These are phyloP conservation scores for Sebastes cheni DNA, from an alignment of 2,797 vertebrate species.

Conservation along the genomic window DNA sequence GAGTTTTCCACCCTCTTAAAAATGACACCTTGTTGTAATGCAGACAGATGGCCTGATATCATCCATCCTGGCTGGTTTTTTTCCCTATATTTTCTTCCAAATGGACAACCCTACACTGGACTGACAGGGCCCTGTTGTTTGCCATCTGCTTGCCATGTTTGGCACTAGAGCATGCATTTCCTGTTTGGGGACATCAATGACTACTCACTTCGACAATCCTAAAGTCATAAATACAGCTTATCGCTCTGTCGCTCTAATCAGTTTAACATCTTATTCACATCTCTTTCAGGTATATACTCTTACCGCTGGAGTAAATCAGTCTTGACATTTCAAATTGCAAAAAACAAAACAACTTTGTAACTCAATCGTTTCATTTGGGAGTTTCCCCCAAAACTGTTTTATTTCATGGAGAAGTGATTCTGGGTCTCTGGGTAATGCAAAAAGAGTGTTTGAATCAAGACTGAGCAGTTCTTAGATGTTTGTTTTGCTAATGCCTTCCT, in stretches of 20 bases:
- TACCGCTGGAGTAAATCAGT: not conserved
- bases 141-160: slow-evolving; percentile 76
- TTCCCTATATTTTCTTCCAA: slow-evolving; percentile 45
- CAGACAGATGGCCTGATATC: slow-evolving; percentile 75
- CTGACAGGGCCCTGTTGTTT: slow-evolving; percentile 66
- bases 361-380: slow-evolving; percentile 2
- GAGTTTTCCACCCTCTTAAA: slow-evolving; percentile 58
- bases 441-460: slow-evolving; percentile 32
- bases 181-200: slow-evolving; percentile 49
- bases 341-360: not conserved
- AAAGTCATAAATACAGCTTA: slow-evolving; percentile 18
- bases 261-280: slow-evolving; percentile 4
- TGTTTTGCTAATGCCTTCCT: slow-evolving; percentile 49
- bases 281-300: not conserved
- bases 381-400: slow-evolving; percentile 1
- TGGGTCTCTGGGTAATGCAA: slow-evolving; percentile 21
- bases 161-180: slow-evolving; percentile 50
- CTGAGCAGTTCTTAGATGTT: slow-evolving; percentile 45
- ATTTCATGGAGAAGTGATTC: slow-evolving; percentile 21
- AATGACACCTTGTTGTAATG: slow-evolving; percentile 59
- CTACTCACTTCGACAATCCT: slow-evolving; percentile 36
- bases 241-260: slow-evolving; percentile 1
- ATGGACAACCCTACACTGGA: slow-evolving; percentile 53
- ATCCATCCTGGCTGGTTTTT: slow-evolving; percentile 44
- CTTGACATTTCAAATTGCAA: slow-evolving; percentile 17